These are phyloP conservation scores for Anagrus nilaparvatae DNA, from an alignment of 1,140 invertebrate genomes.

Conservation along the genomic window DNA sequence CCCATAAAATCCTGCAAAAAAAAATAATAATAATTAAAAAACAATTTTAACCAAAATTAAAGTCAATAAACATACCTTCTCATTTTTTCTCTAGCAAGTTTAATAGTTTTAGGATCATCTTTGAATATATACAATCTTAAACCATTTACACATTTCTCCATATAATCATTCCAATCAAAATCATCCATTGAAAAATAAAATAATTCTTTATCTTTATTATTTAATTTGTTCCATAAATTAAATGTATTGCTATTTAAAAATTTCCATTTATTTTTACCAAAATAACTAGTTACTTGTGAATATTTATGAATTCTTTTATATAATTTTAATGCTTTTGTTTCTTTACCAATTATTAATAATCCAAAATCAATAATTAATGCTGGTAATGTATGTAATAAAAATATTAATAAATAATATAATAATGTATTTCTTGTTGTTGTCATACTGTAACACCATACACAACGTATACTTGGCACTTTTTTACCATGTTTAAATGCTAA, in stretches of 20 bases:
- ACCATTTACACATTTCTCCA: conserved; percentile 41
- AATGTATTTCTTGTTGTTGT: conserved; percentile 33
- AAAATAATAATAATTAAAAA: conserved; percentile 10
- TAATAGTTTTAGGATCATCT: conserved; percentile 40
- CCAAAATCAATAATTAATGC: conserved; percentile 47
- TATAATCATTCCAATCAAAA: conserved; percentile 43
- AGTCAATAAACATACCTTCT: conserved; percentile 22
- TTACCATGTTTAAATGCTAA: conserved; percentile 35
- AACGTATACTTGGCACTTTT: conserved; percentile 33
- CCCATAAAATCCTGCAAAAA: conserved; percentile 20
- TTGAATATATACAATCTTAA: conserved; percentile 43
- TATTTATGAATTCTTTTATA: conserved; percentile 51
- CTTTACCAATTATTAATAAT: conserved; percentile 42
- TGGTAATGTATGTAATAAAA: conserved; percentile 50
- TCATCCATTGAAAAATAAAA: conserved; percentile 45
- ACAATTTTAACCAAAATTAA: background rate
- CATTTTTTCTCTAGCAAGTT: conserved; percentile 35
- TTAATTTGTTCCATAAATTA: conserved; percentile 41
- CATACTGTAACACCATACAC: conserved; percentile 46
- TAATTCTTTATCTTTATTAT: conserved; percentile 39
- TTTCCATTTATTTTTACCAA: conserved; percentile 47
- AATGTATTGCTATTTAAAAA: conserved; percentile 46
- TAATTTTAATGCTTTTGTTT: conserved; percentile 45
- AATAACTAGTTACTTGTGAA: conserved; percentile 45
- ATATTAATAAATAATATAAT: conserved; percentile 38